Evolutionary conservation across 2,888 invertebrate species (phyloP).

Genomic region (Standfussiana lucernea): DNA sequence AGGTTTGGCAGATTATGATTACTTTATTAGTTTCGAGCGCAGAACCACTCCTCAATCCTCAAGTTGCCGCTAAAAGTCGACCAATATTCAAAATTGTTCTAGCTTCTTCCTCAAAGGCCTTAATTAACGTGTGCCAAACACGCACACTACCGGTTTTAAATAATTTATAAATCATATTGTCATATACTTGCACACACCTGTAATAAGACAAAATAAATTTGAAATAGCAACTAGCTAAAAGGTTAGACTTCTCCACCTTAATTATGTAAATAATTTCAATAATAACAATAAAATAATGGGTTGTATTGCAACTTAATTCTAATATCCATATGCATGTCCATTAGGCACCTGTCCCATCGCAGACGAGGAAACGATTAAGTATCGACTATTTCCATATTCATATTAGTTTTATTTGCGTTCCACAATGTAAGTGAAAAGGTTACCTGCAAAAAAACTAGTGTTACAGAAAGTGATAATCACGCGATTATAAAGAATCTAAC

Average conservation of each 20-base stretch:
- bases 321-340: background rate
- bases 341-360: background rate
- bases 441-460: no score
- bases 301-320: no score
- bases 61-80: background rate
- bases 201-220: background rate
- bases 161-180: conserved; percentile 16
- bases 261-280: background rate
- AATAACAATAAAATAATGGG: background rate
- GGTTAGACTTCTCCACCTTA: background rate
- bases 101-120: background rate
- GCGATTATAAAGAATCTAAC: no score
- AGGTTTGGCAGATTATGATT: no score
- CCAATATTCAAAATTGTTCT: background rate
- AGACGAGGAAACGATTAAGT: background rate
- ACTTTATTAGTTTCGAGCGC: no score
- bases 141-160: conserved; percentile 2
- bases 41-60: no score
- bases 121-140: background rate
- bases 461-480: no score
- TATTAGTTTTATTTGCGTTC: background rate
- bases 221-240: background rate
- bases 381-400: no score
- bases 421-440: background rate
- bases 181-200: conserved; percentile 9